Conservation (phyloP, 2,888 invertebrate genomes). For the Nezara viridula region DNA sequence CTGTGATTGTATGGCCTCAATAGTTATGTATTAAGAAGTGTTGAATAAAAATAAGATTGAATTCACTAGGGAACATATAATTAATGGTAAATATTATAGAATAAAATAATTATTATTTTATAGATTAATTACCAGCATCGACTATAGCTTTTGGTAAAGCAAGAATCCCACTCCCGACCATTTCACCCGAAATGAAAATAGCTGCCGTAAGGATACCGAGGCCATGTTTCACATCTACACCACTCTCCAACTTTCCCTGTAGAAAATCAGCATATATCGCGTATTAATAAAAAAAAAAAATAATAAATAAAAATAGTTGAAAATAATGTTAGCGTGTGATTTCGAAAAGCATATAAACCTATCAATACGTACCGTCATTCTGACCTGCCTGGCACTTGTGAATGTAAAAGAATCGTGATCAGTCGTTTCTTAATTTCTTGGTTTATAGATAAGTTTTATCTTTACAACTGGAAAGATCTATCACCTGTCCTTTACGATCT, state of each 20-base stretch:
- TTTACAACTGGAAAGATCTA: background rate
- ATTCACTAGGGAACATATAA: too few relatives aligned
- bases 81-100: too few relatives aligned
- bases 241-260: background rate
- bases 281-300: background rate
- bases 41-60: too few relatives aligned
- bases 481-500: background rate
- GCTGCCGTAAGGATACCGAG: conserved; percentile 72
- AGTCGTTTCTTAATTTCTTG: background rate
- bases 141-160: conserved; percentile 77
- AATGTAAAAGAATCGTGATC: background rate
- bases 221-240: conserved; percentile 66
- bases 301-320: too few relatives aligned
- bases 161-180: conserved; percentile 81
- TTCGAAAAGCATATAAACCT: background rate
- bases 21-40: too few relatives aligned
- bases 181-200: conserved; percentile 78
- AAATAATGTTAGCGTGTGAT: too few relatives aligned
- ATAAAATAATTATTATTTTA: background rate
- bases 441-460: conserved; percentile 4
- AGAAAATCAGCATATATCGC: background rate
- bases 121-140: conserved; percentile 73
- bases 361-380: background rate
- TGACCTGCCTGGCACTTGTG: background rate
- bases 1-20: too few relatives aligned